phyloP scores from a whole-genome alignment of 2,888 invertebrate species.

The Shargacucullia verbasci region DNA sequence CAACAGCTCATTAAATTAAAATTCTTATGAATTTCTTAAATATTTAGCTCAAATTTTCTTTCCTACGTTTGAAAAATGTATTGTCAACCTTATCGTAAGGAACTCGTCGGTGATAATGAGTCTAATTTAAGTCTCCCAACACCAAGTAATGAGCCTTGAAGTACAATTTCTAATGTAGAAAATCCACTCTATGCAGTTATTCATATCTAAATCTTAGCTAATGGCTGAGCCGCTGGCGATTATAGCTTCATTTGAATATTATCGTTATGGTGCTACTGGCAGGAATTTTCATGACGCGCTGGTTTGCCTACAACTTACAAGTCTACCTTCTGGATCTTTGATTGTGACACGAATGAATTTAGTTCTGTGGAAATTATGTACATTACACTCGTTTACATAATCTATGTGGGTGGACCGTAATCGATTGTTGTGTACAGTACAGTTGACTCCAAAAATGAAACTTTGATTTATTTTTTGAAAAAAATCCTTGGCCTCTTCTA shows the following conservation, averaged over 20 bases:
- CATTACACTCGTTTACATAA: not conserved
- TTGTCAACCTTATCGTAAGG: too few relatives aligned
- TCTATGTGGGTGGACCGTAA: slow-evolving; percentile 31
- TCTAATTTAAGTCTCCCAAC: too few relatives aligned
- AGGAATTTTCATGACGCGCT: slow-evolving; percentile 59
- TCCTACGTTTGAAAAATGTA: too few relatives aligned
- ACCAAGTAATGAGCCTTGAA: too few relatives aligned
- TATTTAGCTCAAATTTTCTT: too few relatives aligned
- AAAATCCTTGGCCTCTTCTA: too few relatives aligned
- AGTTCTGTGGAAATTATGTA: slow-evolving; percentile 13
- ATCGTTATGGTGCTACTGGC: slow-evolving; percentile 59
- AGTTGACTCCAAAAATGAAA: too few relatives aligned
- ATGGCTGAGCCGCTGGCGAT: slow-evolving; percentile 54
- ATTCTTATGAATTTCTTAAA: too few relatives aligned
- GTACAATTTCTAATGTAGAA: too few relatives aligned
- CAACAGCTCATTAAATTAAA: too few relatives aligned
- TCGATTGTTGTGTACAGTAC: slow-evolving; percentile 3
- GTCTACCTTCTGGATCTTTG: slow-evolving; percentile 51
- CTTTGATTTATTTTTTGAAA: too few relatives aligned
- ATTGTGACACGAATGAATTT: slow-evolving; percentile 49
- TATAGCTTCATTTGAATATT: slow-evolving; percentile 73
- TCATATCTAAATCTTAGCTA: slow-evolving; percentile 54
- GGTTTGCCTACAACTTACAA: slow-evolving; percentile 34
- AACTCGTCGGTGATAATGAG: too few relatives aligned
- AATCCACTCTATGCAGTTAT: slow-evolving; percentile 35